Percentiles rank a stretch among this genome's conserved stretches.
These are phyloP conservation scores for Thaleichthys pacificus DNA, from an alignment of 2,797 vertebrate species.

Conservation along the genomic window DNA sequence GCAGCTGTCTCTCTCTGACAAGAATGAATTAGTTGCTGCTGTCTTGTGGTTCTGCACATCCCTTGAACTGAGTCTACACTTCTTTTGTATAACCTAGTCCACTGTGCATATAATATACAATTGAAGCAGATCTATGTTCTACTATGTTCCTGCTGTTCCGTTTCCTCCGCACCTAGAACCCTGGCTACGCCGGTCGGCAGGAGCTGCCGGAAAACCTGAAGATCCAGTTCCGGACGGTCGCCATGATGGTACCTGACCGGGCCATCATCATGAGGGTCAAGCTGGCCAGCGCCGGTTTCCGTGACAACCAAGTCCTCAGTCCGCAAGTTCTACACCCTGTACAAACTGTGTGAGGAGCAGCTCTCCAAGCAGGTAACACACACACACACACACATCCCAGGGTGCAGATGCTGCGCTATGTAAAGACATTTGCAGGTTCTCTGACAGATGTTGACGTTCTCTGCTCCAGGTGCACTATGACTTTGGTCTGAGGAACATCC, in stretches of 20 bases:
- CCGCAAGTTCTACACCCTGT: conserved; percentile 84
- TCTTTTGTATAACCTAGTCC: background rate
- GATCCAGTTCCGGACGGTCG: conserved; percentile 84
- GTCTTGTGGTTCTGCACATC: too few relatives aligned
- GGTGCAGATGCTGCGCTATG: too few relatives aligned
- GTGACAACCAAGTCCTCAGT: conserved; percentile 84
- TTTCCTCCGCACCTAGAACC: conserved; percentile 68
- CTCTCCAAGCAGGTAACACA: conserved; percentile 82
- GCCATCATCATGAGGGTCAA: conserved; percentile 89
- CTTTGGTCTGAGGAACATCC: conserved; percentile 85
- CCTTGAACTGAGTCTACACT: too few relatives aligned
- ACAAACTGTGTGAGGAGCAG: conserved; percentile 87
- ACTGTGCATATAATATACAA: background rate
- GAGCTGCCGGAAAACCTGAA: conserved; percentile 87
- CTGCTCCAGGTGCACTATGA: conserved; percentile 82
- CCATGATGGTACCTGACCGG: conserved; percentile 88
- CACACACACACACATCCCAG: background rate
- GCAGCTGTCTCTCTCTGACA: too few relatives aligned
- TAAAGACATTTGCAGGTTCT: too few relatives aligned
- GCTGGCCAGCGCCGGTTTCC: conserved; percentile 84
- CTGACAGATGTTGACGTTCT: background rate
- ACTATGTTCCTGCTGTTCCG: background rate
- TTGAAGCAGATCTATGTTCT: conserved; percentile 3
- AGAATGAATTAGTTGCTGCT: too few relatives aligned
- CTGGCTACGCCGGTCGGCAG: conserved; percentile 84